Evolutionary conservation across 2,888 invertebrate species (phyloP).

Genomic region (Pantelozetes paolii): DNA sequence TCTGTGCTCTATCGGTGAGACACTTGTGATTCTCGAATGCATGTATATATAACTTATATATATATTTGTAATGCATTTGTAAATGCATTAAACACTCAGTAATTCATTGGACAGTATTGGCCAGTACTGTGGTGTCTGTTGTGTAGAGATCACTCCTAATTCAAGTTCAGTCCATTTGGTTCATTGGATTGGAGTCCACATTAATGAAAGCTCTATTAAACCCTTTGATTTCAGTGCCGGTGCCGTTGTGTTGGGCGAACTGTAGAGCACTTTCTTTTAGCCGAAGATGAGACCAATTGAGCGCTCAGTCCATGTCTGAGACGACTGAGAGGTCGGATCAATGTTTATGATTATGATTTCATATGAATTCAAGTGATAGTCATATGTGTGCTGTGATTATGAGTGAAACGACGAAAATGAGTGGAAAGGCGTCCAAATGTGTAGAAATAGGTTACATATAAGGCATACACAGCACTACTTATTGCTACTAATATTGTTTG

Average conservation of each 20-base stretch:
- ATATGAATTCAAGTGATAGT: background rate
- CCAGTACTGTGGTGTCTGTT: too few relatives aligned
- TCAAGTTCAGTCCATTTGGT: conserved; percentile 16
- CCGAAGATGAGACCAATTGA: background rate
- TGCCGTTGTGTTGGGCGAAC: background rate
- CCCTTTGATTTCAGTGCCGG: background rate
- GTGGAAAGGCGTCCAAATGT: background rate
- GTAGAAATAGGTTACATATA: background rate
- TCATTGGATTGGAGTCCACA: conserved; percentile 12
- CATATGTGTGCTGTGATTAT: background rate
- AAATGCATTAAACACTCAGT: conserved; percentile 21
- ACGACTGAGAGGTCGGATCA: background rate
- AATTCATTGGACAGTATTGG: conserved; percentile 23
- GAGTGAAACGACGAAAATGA: background rate
- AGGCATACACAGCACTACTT: background rate
- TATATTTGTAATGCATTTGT: conserved; percentile 17
- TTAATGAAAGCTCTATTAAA: conserved; percentile 24
- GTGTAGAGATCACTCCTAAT: conserved; percentile 16
- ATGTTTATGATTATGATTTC: background rate
- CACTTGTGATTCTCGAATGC: background rate
- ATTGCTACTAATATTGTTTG: conserved; percentile 23
- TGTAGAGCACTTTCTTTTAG: background rate
- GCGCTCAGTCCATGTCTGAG: background rate
- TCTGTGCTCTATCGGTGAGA: background rate
- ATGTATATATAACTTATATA: conserved; percentile 4